A percentile compares a stretch with the other conserved stretches of the same genome.
phyloP scores from a whole-genome alignment of 1,140 invertebrate species.

The Drosophila obscura region DNA sequence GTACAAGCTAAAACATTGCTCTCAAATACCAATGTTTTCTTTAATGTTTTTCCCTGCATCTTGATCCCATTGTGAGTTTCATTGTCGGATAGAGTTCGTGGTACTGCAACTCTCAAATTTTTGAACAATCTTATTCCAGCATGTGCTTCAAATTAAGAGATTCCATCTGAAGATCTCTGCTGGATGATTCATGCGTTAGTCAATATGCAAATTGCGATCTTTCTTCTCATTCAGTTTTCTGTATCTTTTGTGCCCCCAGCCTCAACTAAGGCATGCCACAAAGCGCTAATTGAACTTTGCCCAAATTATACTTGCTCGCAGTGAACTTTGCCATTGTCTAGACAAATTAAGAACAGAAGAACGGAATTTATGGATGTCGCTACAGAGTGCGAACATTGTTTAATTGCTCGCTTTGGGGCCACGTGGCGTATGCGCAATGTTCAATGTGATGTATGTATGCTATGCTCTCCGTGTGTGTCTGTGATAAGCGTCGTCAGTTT shows the following conservation, averaged over 20 bases:
- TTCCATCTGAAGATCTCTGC: constrained; percentile 43
- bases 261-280: constrained; percentile 58
- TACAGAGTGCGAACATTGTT: constrained; percentile 48
- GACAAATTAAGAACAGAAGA: constrained; percentile 73
- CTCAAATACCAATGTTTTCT: too few species aligned
- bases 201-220: constrained; percentile 37
- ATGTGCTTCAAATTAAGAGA: constrained; percentile 77
- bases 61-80: too few species aligned
- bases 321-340: constrained; percentile 80
- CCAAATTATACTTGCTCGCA: constrained; percentile 48
- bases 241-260: constrained; percentile 33
- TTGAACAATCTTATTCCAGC: constrained; percentile 11
- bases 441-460: neutral
- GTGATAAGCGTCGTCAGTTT: constrained; percentile 68
- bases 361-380: constrained; percentile 54
- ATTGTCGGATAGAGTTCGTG: constrained; percentile 7
- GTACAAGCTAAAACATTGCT: too few species aligned
- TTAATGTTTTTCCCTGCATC: too few species aligned
- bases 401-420: constrained; percentile 55
- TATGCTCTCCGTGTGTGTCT: constrained; percentile 26
- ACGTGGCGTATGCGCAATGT: constrained; percentile 70
- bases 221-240: constrained; percentile 3
- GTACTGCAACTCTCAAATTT: neutral
- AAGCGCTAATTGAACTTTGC: constrained; percentile 72
- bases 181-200: constrained; percentile 54